Base-by-base conservation (phyloP, 1,140 invertebrate species). In the Batillaria attramentaria region DNA sequence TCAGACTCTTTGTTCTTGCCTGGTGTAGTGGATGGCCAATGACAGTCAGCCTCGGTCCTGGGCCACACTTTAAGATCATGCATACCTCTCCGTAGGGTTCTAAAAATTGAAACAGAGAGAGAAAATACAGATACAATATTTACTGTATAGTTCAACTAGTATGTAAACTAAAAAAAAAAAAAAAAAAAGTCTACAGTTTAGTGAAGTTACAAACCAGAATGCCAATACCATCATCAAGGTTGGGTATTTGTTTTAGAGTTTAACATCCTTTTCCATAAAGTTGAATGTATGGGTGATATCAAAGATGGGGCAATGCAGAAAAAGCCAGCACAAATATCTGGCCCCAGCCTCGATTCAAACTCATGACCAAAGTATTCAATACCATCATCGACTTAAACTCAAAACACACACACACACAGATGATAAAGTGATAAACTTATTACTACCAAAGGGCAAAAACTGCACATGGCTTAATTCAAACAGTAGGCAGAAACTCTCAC, bases 1-100 rank as follows among this genome's bases (percentile, higher is more conserved):
- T 95, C 95, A 20, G 93, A 94, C 37, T 94, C 92, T 87, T 95
- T 94, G 6, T 86, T 81, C 91, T 98, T 97, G 0, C 96, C 97
- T 2, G 96, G 97, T 0, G 97, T 98, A 72, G 91, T 93, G 70
- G 94, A 94, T 50, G 92, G 93, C 84, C 86, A 90, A 80, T 88
- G 92, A 20, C 94, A 94, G 92, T 97, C 95, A 24, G 95, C 96
- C 85, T 95, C 94, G 3, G 87, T 81, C 76, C 91, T 88, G 57
- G 92, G 90, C 92, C 92, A 93, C 20, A 94, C 88, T 79, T 90
- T 90, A 35, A 94, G 85, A 87, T 94, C 93, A 86, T 93, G 91
- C 85, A 92, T 91, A 28, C 93, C 93, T 88, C 92, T 89, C n/a
- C 90, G 83, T 54, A 91, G 87, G 79, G 87, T 89, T 72, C 87